Evolutionary conservation across 2,888 invertebrate genomes (phyloP).

Genomic region (Cheilosia urbana): DNA sequence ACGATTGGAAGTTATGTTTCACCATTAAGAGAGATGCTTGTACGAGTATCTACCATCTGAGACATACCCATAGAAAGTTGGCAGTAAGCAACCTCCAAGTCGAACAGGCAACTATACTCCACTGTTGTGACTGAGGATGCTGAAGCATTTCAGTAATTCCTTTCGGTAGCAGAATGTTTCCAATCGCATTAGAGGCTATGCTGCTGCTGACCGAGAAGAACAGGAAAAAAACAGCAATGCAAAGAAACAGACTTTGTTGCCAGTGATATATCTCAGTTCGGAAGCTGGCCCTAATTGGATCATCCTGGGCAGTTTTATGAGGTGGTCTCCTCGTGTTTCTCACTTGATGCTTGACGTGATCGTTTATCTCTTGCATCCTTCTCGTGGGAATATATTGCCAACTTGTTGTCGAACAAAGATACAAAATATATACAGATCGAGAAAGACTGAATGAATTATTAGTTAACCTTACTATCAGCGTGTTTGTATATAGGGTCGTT

Average conservation of each 20-base stretch:
- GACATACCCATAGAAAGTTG: constrained; percentile 9
- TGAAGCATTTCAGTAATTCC: constrained; percentile 51
- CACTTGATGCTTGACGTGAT: constrained; percentile 48
- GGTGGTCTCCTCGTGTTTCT: constrained; percentile 42
- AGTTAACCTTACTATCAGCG: neutral
- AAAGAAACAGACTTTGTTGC: constrained; percentile 25
- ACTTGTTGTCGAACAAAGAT: neutral
- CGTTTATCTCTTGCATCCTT: constrained; percentile 34
- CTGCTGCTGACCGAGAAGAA: neutral
- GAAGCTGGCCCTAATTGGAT: constrained; percentile 62
- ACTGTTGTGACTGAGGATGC: constrained; percentile 13
- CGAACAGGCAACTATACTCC: constrained; percentile 38
- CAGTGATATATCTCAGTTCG: constrained; percentile 36
- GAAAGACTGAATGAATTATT: constrained; percentile 32
- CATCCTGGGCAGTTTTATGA: constrained; percentile 65
- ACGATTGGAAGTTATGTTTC: constrained; percentile 65
- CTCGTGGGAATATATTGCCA: constrained; percentile 39
- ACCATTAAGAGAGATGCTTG: constrained; percentile 55
- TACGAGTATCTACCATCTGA: constrained; percentile 44
- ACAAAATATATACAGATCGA: neutral
- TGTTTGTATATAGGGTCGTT: neutral
- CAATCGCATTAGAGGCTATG: constrained; percentile 42
- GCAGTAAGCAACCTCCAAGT: constrained; percentile 21
- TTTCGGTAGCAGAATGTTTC: constrained; percentile 49
- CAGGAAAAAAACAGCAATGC: neutral